These are phyloP conservation scores for Micrastur ruficollis DNA, from an alignment of 2,797 vertebrate genomes.

Conservation along the genomic window DNA sequence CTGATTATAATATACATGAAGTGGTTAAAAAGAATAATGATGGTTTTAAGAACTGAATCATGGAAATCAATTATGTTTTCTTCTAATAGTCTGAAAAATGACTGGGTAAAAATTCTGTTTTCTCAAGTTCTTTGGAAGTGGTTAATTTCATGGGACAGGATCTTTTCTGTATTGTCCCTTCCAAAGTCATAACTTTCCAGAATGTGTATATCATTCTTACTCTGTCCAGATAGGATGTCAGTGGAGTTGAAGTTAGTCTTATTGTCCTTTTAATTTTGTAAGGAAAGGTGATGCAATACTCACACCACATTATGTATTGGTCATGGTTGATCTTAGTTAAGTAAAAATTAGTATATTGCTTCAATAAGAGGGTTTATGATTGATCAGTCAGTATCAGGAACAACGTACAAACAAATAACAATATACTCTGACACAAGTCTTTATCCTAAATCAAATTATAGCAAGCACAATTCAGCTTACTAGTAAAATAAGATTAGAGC, in stretches of 20 bases:
- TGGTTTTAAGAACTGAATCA: background rate
- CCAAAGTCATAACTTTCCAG: background rate
- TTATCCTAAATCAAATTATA: background rate
- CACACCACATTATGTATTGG: background rate
- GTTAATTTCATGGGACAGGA: background rate
- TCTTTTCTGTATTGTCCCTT: background rate
- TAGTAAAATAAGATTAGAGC: background rate
- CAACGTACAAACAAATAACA: background rate
- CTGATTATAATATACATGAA: background rate
- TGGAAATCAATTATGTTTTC: background rate
- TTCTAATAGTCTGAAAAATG: background rate
- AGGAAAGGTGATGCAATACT: background rate
- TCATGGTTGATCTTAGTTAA: background rate
- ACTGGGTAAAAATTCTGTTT: background rate
- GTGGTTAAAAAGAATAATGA: background rate
- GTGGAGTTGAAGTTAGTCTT: background rate
- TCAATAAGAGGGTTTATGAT: background rate
- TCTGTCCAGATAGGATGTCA: background rate
- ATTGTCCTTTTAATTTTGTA: background rate
- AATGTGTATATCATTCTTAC: background rate
- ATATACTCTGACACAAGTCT: background rate
- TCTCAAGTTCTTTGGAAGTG: background rate
- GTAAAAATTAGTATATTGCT: background rate
- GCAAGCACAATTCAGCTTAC: background rate
- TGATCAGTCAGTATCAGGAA: background rate